Evolutionary conservation across 2,888 invertebrate genomes (phyloP).

Genomic region (Drosophila barbarae): DNA sequence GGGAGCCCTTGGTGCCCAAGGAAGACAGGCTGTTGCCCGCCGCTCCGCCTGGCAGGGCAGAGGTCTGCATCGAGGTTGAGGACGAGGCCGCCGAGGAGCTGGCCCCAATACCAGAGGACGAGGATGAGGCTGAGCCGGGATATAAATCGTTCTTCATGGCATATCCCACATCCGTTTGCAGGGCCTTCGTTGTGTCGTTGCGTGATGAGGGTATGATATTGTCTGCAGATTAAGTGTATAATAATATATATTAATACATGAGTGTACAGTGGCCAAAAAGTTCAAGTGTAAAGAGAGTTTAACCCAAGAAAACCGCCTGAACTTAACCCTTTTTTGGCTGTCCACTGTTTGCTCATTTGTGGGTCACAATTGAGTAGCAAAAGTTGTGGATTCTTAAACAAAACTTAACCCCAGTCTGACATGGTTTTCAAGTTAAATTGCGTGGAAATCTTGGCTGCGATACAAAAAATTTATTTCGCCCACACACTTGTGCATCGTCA

Average conservation of each 20-base stretch:
- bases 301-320: not conserved
- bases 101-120: constrained; percentile 58
- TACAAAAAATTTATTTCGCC: constrained; percentile 58
- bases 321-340: constrained; percentile 1
- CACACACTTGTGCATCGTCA: constrained; percentile 30
- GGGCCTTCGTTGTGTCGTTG: constrained; percentile 77
- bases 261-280: constrained; percentile 22
- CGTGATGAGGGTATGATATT: constrained; percentile 77
- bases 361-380: constrained; percentile 29
- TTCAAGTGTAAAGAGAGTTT: not conserved
- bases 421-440: constrained; percentile 77
- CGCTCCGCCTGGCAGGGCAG: constrained; percentile 62
- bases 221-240: constrained; percentile 57
- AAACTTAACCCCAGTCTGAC: constrained; percentile 55
- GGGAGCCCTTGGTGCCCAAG: constrained; percentile 73
- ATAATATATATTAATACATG: constrained; percentile 8
- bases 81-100: constrained; percentile 70
- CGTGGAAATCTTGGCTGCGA: constrained; percentile 73
- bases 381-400: constrained; percentile 30
- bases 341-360: constrained; percentile 10
- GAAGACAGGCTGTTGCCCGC: constrained; percentile 67
- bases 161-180: constrained; percentile 77
- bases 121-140: constrained; percentile 58
- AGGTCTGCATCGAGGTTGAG: constrained; percentile 69
- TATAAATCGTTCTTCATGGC: constrained; percentile 78